Evolutionary conservation across 53 echinoderm and acorn worm genomes (phyloP).

Genomic region (Apostichopus leukothele): DNA sequence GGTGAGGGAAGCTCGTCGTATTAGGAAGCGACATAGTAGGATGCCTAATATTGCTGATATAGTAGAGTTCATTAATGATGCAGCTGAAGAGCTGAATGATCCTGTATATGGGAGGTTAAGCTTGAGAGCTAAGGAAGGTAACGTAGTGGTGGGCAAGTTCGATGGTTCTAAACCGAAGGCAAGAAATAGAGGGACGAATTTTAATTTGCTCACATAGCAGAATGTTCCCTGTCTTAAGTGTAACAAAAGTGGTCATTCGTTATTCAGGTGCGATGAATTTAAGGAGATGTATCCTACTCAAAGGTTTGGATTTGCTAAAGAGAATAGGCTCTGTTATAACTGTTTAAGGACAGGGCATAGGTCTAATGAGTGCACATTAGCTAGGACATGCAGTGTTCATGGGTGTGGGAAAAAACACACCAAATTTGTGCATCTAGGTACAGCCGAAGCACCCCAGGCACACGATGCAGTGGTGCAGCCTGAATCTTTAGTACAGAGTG

Average conservation of each 20-base stretch:
- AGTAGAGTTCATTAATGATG: neutral
- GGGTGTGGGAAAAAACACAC: constrained; percentile 58
- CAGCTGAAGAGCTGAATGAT: constrained; percentile 32
- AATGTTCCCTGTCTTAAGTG: constrained; percentile 40
- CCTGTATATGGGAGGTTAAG: constrained; percentile 19
- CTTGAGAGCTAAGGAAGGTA: neutral
- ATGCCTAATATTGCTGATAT: neutral
- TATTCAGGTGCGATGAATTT: constrained; percentile 50
- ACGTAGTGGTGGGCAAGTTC: neutral
- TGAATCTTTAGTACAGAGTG: neutral
- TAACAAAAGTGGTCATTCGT: constrained; percentile 46
- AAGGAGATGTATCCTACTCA: constrained; percentile 45
- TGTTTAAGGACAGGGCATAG: constrained; percentile 38
- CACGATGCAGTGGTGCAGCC: neutral
- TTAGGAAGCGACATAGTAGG: neutral
- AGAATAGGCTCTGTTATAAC: constrained; percentile 55
- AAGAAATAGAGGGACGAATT: constrained; percentile 13
- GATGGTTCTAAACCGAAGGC: neutral
- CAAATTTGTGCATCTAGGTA: constrained; percentile 48
- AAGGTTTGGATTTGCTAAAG: constrained; percentile 46
- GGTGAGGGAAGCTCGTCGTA: constrained; percentile 32
- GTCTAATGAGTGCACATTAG: constrained; percentile 36
- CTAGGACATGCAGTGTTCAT: constrained; percentile 37
- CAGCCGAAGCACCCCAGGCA: constrained; percentile 1
- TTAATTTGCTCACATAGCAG: neutral